Evolutionary conservation across 2,797 vertebrate genomes (phyloP).

Genomic region (Eospalax fontanierii): DNA sequence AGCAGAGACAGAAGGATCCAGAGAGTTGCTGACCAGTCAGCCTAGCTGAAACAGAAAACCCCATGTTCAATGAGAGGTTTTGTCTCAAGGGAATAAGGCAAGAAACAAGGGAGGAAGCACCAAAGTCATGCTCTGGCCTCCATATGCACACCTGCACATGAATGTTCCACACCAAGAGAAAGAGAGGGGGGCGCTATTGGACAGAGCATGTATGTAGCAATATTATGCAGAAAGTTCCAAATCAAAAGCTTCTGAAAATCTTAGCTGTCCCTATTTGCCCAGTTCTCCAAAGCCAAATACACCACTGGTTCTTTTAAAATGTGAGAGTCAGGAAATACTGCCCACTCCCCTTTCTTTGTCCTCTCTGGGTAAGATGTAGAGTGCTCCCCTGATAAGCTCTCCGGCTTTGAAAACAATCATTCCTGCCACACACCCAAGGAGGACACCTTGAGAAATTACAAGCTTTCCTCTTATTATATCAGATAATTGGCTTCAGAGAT

Average conservation of each 20-base stretch:
- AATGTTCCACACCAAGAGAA: not conserved
- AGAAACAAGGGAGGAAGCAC: not conserved
- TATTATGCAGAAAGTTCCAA: not conserved
- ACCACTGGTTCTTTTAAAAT: not conserved
- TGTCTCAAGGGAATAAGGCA: not conserved
- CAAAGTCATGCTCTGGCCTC: not conserved
- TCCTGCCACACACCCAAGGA: conserved; percentile 39
- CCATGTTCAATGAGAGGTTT: not conserved
- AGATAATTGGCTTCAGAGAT: conserved; percentile 74
- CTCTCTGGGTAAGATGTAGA: not conserved
- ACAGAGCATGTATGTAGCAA: not conserved
- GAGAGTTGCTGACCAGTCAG: not conserved
- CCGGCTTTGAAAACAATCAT: conserved; percentile 51
- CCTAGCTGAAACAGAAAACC: not conserved
- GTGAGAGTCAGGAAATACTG: not conserved
- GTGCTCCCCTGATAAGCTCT: not conserved
- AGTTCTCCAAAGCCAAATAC: not conserved
- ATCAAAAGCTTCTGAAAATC: not conserved
- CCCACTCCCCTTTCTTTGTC: not conserved
- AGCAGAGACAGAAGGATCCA: not conserved
- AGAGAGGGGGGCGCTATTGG: not conserved
- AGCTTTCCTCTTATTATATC: conserved; percentile 56
- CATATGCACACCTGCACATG: not conserved
- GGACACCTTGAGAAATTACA: conserved; percentile 45
- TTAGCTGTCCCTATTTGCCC: not conserved